Conservation (phyloP, 2,888 invertebrate species). For the Ischnus inquisitorius region DNA sequence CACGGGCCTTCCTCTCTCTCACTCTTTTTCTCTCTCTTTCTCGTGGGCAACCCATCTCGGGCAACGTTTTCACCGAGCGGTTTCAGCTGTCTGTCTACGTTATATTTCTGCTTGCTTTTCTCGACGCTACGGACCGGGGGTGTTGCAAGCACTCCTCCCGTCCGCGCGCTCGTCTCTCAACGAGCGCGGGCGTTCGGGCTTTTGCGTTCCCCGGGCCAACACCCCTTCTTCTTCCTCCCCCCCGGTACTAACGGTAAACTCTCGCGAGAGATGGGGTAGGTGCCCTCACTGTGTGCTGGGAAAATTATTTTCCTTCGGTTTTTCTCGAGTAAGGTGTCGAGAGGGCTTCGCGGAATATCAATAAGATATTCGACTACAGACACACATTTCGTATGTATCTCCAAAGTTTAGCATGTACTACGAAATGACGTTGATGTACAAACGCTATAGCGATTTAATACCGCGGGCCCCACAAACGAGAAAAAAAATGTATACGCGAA, state of each 20-base stretch:
- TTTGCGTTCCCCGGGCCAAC: conserved; percentile 23
- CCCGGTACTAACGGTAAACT: conserved; percentile 8
- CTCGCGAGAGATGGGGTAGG: conserved; percentile 57
- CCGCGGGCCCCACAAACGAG: too few relatives aligned
- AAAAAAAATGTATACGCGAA: too few relatives aligned
- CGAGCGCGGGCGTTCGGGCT: not conserved
- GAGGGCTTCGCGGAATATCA: conserved; percentile 72
- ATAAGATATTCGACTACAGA: conserved; percentile 48
- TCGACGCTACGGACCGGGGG: conserved; percentile 52
- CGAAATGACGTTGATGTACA: not conserved
- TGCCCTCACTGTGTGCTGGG: conserved; percentile 17
- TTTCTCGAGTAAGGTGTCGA: conserved; percentile 72
- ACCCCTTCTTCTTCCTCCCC: not conserved
- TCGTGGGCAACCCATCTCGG: conserved; percentile 17
- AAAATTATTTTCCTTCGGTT: conserved; percentile 81
- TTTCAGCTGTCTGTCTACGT: conserved; percentile 73
- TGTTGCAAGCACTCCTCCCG: conserved; percentile 24
- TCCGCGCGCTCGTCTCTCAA: not conserved
- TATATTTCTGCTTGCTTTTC: conserved; percentile 74
- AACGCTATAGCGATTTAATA: not conserved
- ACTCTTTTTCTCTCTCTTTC: too few relatives aligned
- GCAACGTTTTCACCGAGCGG: conserved; percentile 50
- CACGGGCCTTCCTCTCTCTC: conserved; percentile 41
- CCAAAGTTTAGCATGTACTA: conserved; percentile 12
- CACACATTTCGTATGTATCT: conserved; percentile 4